These are phyloP conservation scores for Gonocerus acuteangulatus DNA, from an alignment of 2,888 invertebrate species.

Conservation along the genomic window DNA sequence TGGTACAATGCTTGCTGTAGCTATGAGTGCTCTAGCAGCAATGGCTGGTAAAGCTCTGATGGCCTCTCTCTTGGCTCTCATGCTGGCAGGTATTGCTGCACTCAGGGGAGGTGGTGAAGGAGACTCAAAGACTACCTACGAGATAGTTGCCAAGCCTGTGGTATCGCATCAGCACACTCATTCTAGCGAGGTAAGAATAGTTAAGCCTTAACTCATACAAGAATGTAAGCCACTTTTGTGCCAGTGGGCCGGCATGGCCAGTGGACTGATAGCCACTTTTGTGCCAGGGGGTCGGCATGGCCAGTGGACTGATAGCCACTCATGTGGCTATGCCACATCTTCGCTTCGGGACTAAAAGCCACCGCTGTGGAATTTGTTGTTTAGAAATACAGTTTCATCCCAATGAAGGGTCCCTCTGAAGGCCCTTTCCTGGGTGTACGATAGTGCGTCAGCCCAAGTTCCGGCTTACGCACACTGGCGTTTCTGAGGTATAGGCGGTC, in stretches of 20 bases:
- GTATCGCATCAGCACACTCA: constrained; percentile 64
- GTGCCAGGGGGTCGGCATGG: neutral
- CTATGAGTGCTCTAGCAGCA: constrained; percentile 64
- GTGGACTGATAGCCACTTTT: neutral
- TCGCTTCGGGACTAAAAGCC: neutral
- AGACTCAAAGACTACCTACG: constrained; percentile 60
- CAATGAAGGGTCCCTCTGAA: too few relatives aligned
- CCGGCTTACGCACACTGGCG: too few relatives aligned
- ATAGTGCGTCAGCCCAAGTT: too few relatives aligned
- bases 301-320: neutral
- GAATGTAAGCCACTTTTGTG: too few relatives aligned
- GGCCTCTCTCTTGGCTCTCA: constrained; percentile 71
- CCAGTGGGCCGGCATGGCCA: neutral
- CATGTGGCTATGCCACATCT: neutral
- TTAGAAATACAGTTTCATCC: too few relatives aligned
- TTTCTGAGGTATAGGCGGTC: too few relatives aligned
- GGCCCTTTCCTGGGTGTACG: too few relatives aligned
- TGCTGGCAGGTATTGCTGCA: constrained; percentile 68
- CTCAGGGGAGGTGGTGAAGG: constrained; percentile 54
- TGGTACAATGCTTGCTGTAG: constrained; percentile 67
- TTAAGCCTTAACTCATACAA: neutral
- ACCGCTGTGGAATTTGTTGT: too few relatives aligned
- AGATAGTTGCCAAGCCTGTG: constrained; percentile 73
- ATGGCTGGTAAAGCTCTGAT: constrained; percentile 76
- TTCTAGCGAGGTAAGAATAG: constrained; percentile 51